Evolutionary conservation across 2,797 vertebrate species (phyloP).

Genomic region (Notolabrus celidotus): DNA sequence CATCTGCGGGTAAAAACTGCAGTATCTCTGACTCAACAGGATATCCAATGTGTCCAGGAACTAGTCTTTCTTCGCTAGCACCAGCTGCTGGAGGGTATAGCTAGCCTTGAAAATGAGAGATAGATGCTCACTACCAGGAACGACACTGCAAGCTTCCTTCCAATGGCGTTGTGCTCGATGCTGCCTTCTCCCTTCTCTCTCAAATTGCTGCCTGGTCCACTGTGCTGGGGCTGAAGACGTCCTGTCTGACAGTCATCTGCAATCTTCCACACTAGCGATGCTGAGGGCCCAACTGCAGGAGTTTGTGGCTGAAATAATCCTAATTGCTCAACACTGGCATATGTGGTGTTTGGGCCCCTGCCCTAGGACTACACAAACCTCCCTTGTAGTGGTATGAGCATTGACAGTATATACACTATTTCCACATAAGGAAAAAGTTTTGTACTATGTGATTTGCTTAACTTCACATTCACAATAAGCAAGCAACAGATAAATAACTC

Average conservation of each 20-base stretch:
- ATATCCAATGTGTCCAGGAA: conserved; percentile 88
- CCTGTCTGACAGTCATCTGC: conserved; percentile 94
- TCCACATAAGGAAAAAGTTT: conserved; percentile 41
- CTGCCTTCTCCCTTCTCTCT: conserved; percentile 90
- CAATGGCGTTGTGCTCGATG: conserved; percentile 91
- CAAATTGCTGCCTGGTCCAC: conserved; percentile 90
- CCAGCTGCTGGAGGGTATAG: conserved; percentile 92
- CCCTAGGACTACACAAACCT: conserved; percentile 73
- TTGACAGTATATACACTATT: conserved; percentile 39
- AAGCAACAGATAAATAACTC: conserved; percentile 66
- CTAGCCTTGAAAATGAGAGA: conserved; percentile 89
- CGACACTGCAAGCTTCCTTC: conserved; percentile 93
- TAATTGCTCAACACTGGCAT: conserved; percentile 72
- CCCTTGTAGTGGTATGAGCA: conserved; percentile 54
- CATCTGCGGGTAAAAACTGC: conserved; percentile 89
- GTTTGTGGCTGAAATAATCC: conserved; percentile 73
- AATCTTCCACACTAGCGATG: conserved; percentile 93
- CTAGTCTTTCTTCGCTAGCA: conserved; percentile 93
- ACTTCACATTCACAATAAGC: conserved; percentile 65
- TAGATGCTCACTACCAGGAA: conserved; percentile 93
- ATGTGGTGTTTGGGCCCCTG: conserved; percentile 58
- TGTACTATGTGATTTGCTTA: conserved; percentile 61
- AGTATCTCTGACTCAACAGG: conserved; percentile 94
- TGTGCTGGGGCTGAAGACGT: conserved; percentile 94
- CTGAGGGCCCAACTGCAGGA: conserved; percentile 83